A percentile compares a stretch with the other conserved stretches of the same genome.
phyloP scores from a whole-genome alignment of 1,140 invertebrate species.

The Himalopsyche phryganea region DNA sequence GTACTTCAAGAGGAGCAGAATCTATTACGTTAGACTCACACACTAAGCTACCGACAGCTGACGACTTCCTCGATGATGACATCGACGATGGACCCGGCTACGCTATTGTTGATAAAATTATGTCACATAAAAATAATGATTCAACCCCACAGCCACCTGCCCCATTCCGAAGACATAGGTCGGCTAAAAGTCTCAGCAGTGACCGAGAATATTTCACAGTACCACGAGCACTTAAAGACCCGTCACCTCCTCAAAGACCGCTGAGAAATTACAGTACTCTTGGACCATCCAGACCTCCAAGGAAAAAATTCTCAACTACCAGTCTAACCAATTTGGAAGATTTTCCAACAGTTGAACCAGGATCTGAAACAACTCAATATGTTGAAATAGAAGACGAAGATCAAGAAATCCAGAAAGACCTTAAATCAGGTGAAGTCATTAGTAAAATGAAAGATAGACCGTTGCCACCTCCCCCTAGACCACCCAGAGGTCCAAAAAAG shows the following conservation, averaged over 20 bases:
- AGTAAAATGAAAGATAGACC: conserved; percentile 78
- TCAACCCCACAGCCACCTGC: conserved; percentile 55
- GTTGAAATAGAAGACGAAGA: conserved; percentile 59
- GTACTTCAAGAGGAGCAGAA: conserved; percentile 67
- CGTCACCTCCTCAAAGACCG: conserved; percentile 48
- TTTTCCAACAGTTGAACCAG: conserved; percentile 43
- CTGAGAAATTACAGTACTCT: conserved; percentile 67
- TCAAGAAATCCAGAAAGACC: conserved; percentile 52
- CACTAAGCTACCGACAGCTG: conserved; percentile 39
- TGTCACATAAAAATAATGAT: conserved; percentile 48
- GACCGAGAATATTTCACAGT: conserved; percentile 53
- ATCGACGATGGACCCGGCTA: conserved; percentile 61
- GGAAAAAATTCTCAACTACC: conserved; percentile 49
- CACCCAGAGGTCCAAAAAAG: conserved; percentile 59
- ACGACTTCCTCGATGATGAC: conserved; percentile 49
- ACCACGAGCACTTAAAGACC: conserved; percentile 46
- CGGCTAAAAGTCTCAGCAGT: conserved; percentile 38
- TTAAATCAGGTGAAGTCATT: conserved; percentile 67
- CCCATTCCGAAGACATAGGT: conserved; percentile 52
- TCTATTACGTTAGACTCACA: conserved; percentile 55
- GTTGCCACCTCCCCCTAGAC: conserved; percentile 74
- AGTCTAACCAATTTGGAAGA: conserved; percentile 50
- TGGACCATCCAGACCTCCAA: conserved; percentile 55
- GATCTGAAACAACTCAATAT: conserved; percentile 54
- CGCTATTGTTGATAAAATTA: conserved; percentile 61